phyloP scores from a whole-genome alignment of 1,140 invertebrate species.

The Anagrus nilaparvatae region DNA sequence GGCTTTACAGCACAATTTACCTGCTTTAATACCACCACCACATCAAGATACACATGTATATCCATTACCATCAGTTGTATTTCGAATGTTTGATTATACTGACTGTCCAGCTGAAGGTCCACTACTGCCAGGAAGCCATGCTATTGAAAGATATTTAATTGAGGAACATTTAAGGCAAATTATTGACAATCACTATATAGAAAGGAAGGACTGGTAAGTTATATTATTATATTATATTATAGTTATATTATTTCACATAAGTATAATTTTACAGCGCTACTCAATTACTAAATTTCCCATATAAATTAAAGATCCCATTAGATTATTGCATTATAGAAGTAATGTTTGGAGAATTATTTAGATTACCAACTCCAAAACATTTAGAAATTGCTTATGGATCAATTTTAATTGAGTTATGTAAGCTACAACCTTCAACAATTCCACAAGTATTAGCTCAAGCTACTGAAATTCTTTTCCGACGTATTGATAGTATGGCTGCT shows the following conservation, averaged over 20 bases:
- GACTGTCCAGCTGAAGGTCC: conserved; percentile 81
- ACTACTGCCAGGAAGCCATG: conserved; percentile 86
- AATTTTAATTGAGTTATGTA: conserved; percentile 93
- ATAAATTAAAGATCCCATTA: conserved; percentile 88
- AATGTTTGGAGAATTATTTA: conserved; percentile 89
- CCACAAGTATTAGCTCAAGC: conserved; percentile 95
- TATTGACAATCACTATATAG: conserved; percentile 76
- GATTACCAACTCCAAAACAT: conserved; percentile 78
- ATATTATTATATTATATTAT: conserved; percentile 13
- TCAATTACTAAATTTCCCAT: conserved; percentile 82
- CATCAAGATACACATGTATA: conserved; percentile 84
- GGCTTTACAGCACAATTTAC: conserved; percentile 90
- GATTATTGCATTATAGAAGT: conserved; percentile 98
- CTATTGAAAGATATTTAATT: conserved; percentile 94
- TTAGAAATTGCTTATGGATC: conserved; percentile 93
- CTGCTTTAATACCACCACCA: conserved; percentile 75
- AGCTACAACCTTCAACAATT: conserved; percentile 91
- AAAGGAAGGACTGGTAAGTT: conserved; percentile 84
- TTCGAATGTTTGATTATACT: conserved; percentile 96
- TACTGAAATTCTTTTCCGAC: conserved; percentile 91
- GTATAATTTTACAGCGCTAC: conserved; percentile 54
- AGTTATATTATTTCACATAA: conserved; percentile 4
- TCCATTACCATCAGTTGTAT: conserved; percentile 83
- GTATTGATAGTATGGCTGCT: conserved; percentile 94
- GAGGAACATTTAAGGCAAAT: conserved; percentile 95